phyloP scores from a whole-genome alignment of 2,888 invertebrate species.

The Drepana falcataria region DNA sequence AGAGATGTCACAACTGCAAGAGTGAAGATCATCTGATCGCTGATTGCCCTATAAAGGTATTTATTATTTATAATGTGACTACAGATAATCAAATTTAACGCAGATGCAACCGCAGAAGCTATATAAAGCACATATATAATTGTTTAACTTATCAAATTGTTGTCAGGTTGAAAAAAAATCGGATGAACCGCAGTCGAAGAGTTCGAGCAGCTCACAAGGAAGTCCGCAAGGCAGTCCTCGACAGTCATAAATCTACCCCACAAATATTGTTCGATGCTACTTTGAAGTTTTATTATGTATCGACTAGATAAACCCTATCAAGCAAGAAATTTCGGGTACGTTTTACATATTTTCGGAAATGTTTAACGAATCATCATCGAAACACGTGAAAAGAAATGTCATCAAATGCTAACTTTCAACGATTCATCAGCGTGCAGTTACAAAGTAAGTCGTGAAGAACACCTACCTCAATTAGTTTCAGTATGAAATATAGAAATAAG shows the following conservation, averaged over 20 bases:
- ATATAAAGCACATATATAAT: not conserved
- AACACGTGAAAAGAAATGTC: not conserved
- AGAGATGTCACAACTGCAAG: constrained; percentile 94
- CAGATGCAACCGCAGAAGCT: too few species aligned
- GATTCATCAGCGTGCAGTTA: not conserved
- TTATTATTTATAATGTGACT: too few species aligned
- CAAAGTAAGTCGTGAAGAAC: constrained; percentile 10
- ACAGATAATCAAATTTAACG: too few species aligned
- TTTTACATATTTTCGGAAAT: not conserved
- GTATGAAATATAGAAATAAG: constrained; percentile 40
- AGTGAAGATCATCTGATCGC: constrained; percentile 93
- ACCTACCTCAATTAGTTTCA: constrained; percentile 57
- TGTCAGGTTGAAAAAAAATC: constrained; percentile 65
- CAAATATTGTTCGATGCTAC: constrained; percentile 7
- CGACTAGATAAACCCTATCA: too few species aligned
- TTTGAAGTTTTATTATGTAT: not conserved
- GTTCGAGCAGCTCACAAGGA: constrained; percentile 58
- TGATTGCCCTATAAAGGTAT: constrained; percentile 86
- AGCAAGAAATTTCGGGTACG: too few species aligned
- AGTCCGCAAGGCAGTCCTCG: constrained; percentile 55
- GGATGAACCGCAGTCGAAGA: constrained; percentile 56
- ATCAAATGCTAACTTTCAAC: not conserved
- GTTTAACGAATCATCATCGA: not conserved
- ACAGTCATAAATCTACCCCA: constrained; percentile 36
- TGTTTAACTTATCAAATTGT: constrained; percentile 3